Evolutionary conservation across 2,888 invertebrate genomes (phyloP), one percentile per base, ranked within the genome.

Genomic region (Calameuta filiformis): DNA sequence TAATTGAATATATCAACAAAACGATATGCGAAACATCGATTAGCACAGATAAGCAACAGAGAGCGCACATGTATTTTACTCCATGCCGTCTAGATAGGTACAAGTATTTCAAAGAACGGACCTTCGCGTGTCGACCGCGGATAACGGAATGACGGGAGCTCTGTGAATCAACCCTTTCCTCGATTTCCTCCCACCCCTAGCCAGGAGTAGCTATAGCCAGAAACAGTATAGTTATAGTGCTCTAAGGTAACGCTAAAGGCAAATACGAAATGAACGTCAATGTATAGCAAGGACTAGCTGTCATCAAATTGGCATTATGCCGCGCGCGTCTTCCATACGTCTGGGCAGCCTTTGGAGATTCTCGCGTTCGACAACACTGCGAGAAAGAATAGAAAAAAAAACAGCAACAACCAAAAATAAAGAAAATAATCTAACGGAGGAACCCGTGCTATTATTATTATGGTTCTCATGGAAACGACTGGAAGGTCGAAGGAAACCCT

Each of bases 121-220:
- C 34, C 71, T 71, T 83, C 85, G 83, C 84, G 84, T 84, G 81
- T 85, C 87, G 89, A 83, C 86, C 86, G 87, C 88, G 85, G 84
- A 82, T 83, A 87, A 83, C 88, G 83, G 86, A 89, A 85, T 88
- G 87, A 83, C 83, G 31, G 12, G 83, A 77, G 79, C 80, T 75
- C 75, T 76, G 85, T 87, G 88, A 89, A 88, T 88, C 88, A 88
- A 86, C 85, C 87, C 87, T 86, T 83, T 81, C 84, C 82, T 77
- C 75, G 75, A 30, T 37, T 9, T 34, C 11, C 76, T 77, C 71
- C 77, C 79, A 75, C 80, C 75, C 79, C 74, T 69, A 68, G 12
- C 31, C 74, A 31, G 12, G 37, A 68, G 68, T 33, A 40, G 56
- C 6, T 56, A 56, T 23, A 56, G 56, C 56, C 23, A 56, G 9